Evolutionary conservation across 64 coral and sea anemone genomes (phyloP).

Genomic region (Trachythela sp.): DNA sequence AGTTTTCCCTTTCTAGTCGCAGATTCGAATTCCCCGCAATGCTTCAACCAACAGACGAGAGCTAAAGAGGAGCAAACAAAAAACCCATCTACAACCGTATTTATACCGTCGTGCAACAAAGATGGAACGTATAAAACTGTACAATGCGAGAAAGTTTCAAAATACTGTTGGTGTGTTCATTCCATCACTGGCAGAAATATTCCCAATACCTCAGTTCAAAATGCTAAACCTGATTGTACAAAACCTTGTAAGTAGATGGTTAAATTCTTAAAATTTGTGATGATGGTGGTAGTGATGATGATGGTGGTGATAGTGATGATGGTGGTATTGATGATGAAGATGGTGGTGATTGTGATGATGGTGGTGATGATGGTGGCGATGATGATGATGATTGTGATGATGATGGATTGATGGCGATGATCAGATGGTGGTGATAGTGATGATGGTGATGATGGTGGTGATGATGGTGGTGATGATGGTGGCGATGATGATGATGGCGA

Average conservation of each 20-base stretch:
- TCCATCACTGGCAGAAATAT: background rate
- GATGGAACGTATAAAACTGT: background rate
- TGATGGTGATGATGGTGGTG: no score
- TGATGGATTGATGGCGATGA: no score
- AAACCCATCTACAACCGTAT: background rate
- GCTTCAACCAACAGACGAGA: background rate
- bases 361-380: no score
- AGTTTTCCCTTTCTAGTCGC: background rate
- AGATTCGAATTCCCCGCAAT: background rate
- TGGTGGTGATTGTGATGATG: no score
- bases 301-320: no score
- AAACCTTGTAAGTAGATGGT: background rate
- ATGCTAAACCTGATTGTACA: background rate
- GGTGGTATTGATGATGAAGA: no score
- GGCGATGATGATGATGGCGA: no score
- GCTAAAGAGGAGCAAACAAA: background rate
- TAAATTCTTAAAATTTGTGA: background rate
- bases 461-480: no score
- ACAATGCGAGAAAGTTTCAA: background rate
- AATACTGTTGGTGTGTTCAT: conserved; percentile 2
- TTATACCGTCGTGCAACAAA: background rate
- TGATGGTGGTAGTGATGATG: no score
- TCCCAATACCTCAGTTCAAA: background rate
- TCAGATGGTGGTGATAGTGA: no score
- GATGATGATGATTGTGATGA: no score